A percentile compares a stretch with the other conserved stretches of the same genome.
Conservation (phyloP, 2,113 vertebrate species). For the Gobiocypris rarus region DNA sequence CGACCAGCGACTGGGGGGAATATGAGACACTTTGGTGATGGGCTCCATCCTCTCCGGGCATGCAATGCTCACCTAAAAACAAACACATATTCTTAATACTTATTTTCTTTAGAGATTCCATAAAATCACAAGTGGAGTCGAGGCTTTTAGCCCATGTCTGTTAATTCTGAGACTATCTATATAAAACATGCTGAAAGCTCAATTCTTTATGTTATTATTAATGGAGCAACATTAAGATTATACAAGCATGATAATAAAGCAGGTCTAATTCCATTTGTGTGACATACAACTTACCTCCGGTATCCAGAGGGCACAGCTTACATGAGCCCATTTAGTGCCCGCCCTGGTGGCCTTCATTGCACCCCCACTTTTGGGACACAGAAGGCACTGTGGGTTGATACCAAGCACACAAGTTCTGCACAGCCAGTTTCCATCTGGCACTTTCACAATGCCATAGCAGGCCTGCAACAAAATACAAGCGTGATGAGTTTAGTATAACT, state of each 20-base stretch:
- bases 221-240: background rate
- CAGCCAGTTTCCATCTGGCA: constrained; percentile 97
- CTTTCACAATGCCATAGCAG: constrained; percentile 96
- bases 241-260: background rate
- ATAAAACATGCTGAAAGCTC: background rate
- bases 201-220: background rate
- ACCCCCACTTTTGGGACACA: constrained; percentile 95
- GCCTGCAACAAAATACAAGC: constrained; percentile 75
- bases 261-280: background rate
- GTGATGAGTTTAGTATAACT: background rate
- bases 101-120: background rate
- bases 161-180: background rate
- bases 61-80: constrained; percentile 91
- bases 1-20: constrained; percentile 96
- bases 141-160: background rate
- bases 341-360: constrained; percentile 96
- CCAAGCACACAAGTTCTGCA: constrained; percentile 93
- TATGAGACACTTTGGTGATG: constrained; percentile 97
- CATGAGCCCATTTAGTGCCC: constrained; percentile 96
- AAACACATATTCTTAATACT: background rate
- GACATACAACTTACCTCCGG: constrained; percentile 83
- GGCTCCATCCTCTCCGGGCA: constrained; percentile 99
- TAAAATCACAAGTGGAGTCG: background rate
- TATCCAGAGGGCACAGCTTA: constrained; percentile 98
- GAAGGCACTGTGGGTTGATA: constrained; percentile 90